Evolutionary conservation across 2,113 vertebrate genomes (phyloP).

Genomic region (Otus sunia): DNA sequence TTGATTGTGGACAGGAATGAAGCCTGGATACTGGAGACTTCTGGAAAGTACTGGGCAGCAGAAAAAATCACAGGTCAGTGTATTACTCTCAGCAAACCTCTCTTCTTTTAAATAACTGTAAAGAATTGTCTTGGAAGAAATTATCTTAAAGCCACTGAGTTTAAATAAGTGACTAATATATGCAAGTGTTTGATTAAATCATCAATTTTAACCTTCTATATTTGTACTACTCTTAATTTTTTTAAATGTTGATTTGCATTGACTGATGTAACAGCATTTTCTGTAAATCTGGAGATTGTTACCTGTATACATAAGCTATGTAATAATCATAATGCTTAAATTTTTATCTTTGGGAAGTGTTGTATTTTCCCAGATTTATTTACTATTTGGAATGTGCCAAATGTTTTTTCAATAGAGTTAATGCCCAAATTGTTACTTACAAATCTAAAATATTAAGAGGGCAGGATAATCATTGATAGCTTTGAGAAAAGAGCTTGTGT

Average conservation of each 20-base stretch:
- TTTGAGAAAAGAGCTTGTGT: neutral
- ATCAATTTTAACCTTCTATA: neutral
- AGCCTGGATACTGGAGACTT: conserved; percentile 81
- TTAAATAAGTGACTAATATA: neutral
- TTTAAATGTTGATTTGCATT: neutral
- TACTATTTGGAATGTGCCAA: neutral
- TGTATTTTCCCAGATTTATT: neutral
- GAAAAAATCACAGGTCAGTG: conserved; percentile 78
- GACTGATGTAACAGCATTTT: neutral
- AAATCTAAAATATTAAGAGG: neutral
- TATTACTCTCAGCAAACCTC: neutral
- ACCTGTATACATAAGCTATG: neutral
- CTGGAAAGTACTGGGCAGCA: conserved; percentile 82
- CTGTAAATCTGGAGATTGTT: neutral
- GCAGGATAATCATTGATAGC: neutral
- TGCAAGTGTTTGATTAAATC: neutral
- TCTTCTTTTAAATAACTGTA: neutral
- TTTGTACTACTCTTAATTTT: neutral
- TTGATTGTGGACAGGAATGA: conserved; percentile 79
- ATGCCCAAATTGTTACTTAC: neutral
- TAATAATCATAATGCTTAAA: neutral
- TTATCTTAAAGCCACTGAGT: neutral
- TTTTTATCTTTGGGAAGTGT: neutral
- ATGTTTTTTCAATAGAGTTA: neutral
- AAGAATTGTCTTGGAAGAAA: neutral